phyloP scores from a whole-genome alignment of 2,113 vertebrate species.

The Cebus imitator region DNA sequence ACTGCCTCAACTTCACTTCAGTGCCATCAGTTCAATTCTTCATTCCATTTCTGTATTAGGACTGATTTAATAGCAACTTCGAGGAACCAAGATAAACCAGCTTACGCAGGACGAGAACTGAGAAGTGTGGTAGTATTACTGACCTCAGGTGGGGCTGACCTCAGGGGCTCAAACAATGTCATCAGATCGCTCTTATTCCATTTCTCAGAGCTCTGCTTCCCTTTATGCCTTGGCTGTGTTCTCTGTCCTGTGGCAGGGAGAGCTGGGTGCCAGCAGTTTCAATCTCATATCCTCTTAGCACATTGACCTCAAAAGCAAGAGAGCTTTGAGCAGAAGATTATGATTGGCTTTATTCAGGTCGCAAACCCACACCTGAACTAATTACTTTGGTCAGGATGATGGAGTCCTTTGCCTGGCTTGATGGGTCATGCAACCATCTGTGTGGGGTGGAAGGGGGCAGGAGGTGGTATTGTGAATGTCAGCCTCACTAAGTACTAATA shows the following conservation, averaged over 20 bases:
- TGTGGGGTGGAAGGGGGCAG: accelerated
- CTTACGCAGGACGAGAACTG: neutral
- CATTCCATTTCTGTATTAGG: neutral
- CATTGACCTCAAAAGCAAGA: neutral
- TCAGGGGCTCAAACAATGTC: neutral
- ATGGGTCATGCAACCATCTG: neutral
- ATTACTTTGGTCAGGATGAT: neutral
- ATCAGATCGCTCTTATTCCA: neutral
- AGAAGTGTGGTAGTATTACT: neutral
- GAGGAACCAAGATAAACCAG: neutral
- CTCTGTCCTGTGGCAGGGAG: neutral
- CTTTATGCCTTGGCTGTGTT: neutral
- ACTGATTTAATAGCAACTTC: neutral
- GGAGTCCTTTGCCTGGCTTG: neutral
- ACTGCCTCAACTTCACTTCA: neutral
- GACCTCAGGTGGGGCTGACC: neutral
- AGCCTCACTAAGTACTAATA: neutral
- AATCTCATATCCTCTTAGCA: neutral
- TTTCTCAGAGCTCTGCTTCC: neutral
- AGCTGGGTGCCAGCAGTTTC: neutral
- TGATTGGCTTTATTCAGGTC: neutral
- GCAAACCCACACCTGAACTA: neutral
- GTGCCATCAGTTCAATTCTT: neutral
- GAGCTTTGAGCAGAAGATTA: neutral
- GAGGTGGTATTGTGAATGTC: neutral